phyloP scores from a whole-genome alignment of 2,888 invertebrate genomes.

The Noctua fimbriata region DNA sequence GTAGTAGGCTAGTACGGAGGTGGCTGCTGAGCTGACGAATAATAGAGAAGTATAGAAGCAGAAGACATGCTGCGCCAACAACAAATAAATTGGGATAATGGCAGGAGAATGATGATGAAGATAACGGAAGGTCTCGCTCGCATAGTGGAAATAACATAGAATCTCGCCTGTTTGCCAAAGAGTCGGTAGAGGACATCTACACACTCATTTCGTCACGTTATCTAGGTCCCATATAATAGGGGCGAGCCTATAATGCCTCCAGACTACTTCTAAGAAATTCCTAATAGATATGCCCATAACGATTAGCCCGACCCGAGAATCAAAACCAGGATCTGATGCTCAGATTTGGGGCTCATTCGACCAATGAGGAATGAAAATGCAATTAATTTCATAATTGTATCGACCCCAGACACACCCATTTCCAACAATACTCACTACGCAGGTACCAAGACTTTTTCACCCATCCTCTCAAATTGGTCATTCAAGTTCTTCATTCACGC shows the following conservation, averaged over 20 bases:
- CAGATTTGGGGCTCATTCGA: neutral
- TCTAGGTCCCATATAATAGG: too few species aligned
- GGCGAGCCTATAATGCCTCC: neutral
- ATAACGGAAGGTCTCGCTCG: neutral
- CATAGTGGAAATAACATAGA: neutral
- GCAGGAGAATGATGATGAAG: neutral
- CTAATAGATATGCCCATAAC: neutral
- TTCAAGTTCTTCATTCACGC: slow-evolving; percentile 49
- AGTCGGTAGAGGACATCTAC: neutral
- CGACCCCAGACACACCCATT: neutral
- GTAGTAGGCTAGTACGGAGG: neutral
- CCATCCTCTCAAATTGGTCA: slow-evolving; percentile 37
- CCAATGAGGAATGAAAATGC: neutral
- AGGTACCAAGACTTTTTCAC: neutral
- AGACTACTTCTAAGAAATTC: neutral
- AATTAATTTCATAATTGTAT: neutral
- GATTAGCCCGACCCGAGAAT: neutral
- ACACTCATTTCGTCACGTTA: neutral
- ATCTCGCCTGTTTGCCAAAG: neutral
- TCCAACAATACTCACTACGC: neutral
- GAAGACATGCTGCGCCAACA: neutral
- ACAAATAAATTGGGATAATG: neutral
- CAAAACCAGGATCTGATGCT: neutral
- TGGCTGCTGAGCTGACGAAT: neutral
- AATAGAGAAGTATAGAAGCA: neutral